A percentile compares a stretch with the other conserved stretches of the same genome.
phyloP scores from a whole-genome alignment of 2,113 vertebrate species.

The Epinephelus moara region DNA sequence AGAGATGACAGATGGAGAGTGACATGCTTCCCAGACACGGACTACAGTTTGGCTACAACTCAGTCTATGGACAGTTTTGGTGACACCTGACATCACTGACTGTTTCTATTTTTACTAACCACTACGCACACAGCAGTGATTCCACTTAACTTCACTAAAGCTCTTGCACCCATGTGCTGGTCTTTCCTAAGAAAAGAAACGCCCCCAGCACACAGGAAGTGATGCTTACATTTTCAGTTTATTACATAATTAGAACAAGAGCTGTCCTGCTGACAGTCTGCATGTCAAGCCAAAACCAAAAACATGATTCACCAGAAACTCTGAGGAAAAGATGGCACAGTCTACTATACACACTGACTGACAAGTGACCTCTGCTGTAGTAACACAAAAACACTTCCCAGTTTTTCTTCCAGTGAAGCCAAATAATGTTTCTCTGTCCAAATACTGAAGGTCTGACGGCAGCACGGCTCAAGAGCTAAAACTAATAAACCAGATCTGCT shows the following conservation, averaged over 20 bases:
- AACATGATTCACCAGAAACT: neutral
- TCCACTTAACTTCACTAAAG: neutral
- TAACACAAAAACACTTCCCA: neutral
- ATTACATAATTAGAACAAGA: conserved; percentile 12
- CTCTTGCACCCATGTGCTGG: accelerated
- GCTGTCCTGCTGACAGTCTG: neutral
- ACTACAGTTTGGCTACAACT: neutral
- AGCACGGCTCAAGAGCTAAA: neutral
- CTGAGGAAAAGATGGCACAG: neutral
- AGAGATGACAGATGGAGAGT: neutral
- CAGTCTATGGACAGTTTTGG: neutral
- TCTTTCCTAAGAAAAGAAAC: neutral
- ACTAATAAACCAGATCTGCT: conserved; percentile 30
- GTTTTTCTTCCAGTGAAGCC: conserved; percentile 1
- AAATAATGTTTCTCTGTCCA: conserved; percentile 1
- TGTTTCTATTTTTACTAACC: neutral
- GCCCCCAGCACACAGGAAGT: neutral
- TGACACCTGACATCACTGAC: neutral
- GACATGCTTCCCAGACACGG: neutral
- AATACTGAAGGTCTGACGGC: neutral
- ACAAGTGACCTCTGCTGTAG: neutral
- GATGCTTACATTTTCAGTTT: conserved; percentile 1
- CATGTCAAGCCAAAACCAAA: neutral
- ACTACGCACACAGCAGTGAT: neutral
- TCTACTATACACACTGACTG: neutral